Base-by-base conservation (phyloP, 2,113 vertebrate species). In the Scomber scombrus region DNA sequence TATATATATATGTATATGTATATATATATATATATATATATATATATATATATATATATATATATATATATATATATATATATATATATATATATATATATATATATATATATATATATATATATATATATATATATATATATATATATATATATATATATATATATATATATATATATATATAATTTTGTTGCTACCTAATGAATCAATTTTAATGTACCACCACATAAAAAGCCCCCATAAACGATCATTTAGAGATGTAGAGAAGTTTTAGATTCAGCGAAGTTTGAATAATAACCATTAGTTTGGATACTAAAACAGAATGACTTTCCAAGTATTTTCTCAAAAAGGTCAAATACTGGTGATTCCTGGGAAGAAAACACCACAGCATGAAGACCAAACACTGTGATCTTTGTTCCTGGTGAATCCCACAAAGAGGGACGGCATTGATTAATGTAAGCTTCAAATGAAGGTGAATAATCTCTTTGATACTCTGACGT, bases 341-440 rank as follows among this genome's bases (percentile, higher is more conserved):
- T 55, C 34, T 23, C 3, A 14, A 56, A 74, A 50, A 1, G 12
- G 11, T 13, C 51, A 65, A 45, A 62, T 12, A 31, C 19, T 10
- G 19, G 7, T 12, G 11, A 63, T 31, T 26, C 16, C 47, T 64
- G 69, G 57, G 46, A 70, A 81, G 54, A 60, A 26, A 47, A 10
- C 58, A 26, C 13, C 13, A 26, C 11, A n/a, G 10, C 45, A 16
- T 47, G 14, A 16, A 47, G 43, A 19, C 40, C 43, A n/a, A 78
- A 86, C 78, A 81, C 34, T 56, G 51, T 10, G 1, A 56, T 73
- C 67, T 70, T 86, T 81, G 68, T 86, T 78, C 65, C 10, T 31
- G 18, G 21, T 18, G 71, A 78, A 80, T 65, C 80, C 60, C 46
- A 50, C 31, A 66, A 64, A 54, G 34, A 66, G 58, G 47, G 11